These are phyloP conservation scores for Emydoidea blandingii DNA, from an alignment of 2,797 vertebrate genomes.

Conservation along the genomic window DNA sequence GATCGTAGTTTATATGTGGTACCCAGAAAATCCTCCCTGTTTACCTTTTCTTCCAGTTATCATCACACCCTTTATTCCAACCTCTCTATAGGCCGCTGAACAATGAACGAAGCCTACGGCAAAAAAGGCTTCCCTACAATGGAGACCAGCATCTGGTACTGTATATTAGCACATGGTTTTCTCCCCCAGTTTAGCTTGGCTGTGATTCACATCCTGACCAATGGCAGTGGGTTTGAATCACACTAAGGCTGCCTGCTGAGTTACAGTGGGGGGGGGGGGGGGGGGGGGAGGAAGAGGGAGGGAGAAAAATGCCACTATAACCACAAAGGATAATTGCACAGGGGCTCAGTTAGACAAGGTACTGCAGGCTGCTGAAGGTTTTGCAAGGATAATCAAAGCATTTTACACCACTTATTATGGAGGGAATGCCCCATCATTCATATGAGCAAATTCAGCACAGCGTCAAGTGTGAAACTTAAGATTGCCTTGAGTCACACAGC, in stretches of 20 bases:
- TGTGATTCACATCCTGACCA: constrained; percentile 22
- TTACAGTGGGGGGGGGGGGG: neutral
- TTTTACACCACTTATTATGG: neutral
- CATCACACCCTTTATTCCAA: neutral
- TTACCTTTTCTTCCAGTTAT: neutral
- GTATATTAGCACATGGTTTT: neutral
- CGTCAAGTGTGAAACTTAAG: neutral
- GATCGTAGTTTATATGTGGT: neutral
- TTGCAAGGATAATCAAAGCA: neutral
- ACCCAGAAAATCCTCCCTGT: neutral
- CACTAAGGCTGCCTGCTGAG: neutral
- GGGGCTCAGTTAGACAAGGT: neutral
- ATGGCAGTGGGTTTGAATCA: neutral
- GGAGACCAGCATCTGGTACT: constrained; percentile 23
- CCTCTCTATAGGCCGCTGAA: neutral
- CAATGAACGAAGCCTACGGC: constrained; percentile 9
- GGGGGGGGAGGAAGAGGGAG: neutral
- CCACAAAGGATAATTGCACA: constrained; percentile 16
- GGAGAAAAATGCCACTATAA: neutral
- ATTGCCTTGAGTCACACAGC: neutral
- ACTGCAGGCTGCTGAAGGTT: neutral
- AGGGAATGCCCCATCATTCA: neutral
- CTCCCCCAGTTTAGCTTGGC: neutral
- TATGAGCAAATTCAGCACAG: neutral
- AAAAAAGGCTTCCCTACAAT: constrained; percentile 23